Evolutionary conservation across 2,797 vertebrate genomes (phyloP), one percentile per base, ranked within the genome.

Genomic region (Calcarius lapponicus): DNA sequence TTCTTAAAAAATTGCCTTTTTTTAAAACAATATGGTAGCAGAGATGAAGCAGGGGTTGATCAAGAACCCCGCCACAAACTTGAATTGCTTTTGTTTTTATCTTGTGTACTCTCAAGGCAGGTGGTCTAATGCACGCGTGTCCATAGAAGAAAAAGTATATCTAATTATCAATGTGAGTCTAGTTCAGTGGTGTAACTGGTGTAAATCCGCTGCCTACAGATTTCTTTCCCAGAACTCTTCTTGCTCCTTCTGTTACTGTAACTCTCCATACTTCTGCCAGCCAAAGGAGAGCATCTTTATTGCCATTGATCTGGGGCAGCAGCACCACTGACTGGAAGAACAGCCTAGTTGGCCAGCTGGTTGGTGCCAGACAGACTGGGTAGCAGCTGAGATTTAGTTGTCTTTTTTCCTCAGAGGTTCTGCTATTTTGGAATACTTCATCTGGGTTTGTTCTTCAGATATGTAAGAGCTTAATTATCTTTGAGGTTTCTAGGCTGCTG

Each of bases 321-420:
- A 80, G 51, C 86, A 72, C 36, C 1, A 1, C 45, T 90, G 76
- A 50, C 72, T 88, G 70, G 69, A 89, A 43, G 81, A 93, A 22
- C 81, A 74, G 87, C 50, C 71, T 81, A 36, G 57, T 19, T 93
- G 74, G 70, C 80, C 76, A 88, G 88, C 90, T 94, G 88, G 70
- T 42, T 88, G 58, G 47, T 88, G 51, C 76, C 64, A 70, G 58
- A 28, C 93, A 88, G 94, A 57, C 92, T 66, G 62, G 17, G 40
- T 65, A 88, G 76, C 86, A 95, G 86, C 93, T 79, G 93, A 95
- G 70, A 66, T 61, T 54, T 66, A 70, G 62, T 76, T 93, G 70
- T 82, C 43, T 84, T 94, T 94, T 93, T 93, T 90, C 66, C 83
- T 95, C 47, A 56, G 73, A 88, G 76, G 62, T 76, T 92, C 88